Conservation (phyloP, 1,140 invertebrate species). For the Galleria mellonella region DNA sequence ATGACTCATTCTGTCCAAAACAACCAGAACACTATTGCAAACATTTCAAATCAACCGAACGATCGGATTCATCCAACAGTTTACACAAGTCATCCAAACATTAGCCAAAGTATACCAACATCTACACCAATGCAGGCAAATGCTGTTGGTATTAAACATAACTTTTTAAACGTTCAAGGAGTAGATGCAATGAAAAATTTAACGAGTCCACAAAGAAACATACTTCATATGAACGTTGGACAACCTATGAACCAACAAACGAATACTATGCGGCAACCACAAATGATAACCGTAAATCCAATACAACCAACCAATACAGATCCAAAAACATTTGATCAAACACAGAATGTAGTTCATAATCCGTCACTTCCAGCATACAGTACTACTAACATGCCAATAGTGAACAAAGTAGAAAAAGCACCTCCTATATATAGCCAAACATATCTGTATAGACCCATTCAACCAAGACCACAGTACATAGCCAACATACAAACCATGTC, state of each 20-base stretch:
- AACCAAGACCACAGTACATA: constrained; percentile 17
- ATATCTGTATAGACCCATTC: constrained; percentile 17
- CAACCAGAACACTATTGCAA: constrained; percentile 8
- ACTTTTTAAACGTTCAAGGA: background rate
- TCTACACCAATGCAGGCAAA: constrained; percentile 5
- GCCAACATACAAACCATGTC: constrained; percentile 9
- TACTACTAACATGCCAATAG: constrained; percentile 11
- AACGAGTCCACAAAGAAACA: constrained; percentile 3
- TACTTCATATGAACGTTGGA: background rate
- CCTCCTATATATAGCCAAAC: too few relatives aligned
- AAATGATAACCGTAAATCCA: constrained; percentile 9
- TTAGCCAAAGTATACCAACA: constrained; percentile 14
- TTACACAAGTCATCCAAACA: constrained; percentile 15
- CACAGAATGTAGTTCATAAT: constrained; percentile 6
- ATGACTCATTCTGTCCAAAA: constrained; percentile 2
- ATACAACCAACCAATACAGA: constrained; percentile 6
- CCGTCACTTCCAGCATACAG: constrained; percentile 8
- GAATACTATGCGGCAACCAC: background rate
- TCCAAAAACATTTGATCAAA: constrained; percentile 1
- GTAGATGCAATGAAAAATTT: constrained; percentile 1
- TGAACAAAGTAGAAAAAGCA: constrained; percentile 13
- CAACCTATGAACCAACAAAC: constrained; percentile 3
- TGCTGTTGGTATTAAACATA: background rate
- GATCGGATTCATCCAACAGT: background rate
- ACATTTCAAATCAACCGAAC: background rate